Percentiles rank a stretch among this genome's conserved stretches.
Conservation (phyloP, 2,888 invertebrate species). For the Ophion ellenae region DNA sequence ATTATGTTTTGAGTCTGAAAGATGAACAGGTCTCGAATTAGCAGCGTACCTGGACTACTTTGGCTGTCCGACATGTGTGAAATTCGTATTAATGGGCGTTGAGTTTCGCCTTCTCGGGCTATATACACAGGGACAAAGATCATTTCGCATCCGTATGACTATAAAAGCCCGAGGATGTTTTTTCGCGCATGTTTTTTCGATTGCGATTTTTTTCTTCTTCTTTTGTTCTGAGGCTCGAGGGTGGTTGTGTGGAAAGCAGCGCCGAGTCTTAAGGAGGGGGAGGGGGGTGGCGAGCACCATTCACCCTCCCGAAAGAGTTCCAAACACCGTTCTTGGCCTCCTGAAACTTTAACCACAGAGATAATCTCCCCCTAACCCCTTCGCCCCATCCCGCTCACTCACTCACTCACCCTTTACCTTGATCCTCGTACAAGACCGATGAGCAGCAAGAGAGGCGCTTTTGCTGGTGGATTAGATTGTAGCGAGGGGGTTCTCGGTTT, state of each 20-base stretch:
- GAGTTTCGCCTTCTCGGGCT: slow-evolving; percentile 57
- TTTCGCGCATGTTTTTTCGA: slow-evolving; percentile 41
- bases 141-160: slow-evolving; percentile 41
- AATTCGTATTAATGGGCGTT: slow-evolving; percentile 73
- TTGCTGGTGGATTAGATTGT: slow-evolving; percentile 62
- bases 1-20: slow-evolving; percentile 40
- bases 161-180: slow-evolving; percentile 42
- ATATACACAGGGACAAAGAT: slow-evolving; percentile 49
- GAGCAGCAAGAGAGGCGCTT: slow-evolving; percentile 34
- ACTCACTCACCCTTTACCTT: slow-evolving; percentile 37
- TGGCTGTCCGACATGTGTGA: slow-evolving; percentile 71
- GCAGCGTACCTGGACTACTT: slow-evolving; percentile 30
- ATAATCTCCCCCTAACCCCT: slow-evolving; percentile 52
- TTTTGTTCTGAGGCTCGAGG: slow-evolving; percentile 11
- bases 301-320: slow-evolving; percentile 48
- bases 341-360: slow-evolving; percentile 80
- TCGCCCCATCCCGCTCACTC: slow-evolving; percentile 16
- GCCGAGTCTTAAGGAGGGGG: slow-evolving; percentile 62
- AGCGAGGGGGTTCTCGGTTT: slow-evolving; percentile 55
- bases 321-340: slow-evolving; percentile 60
- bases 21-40: slow-evolving; percentile 48
- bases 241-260: slow-evolving; percentile 73
- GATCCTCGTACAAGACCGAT: slow-evolving; percentile 17
- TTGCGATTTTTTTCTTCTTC: slow-evolving; percentile 9
- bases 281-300: neutral